Conservation (phyloP, 2,888 invertebrate species). For the Cinara cedri region DNA sequence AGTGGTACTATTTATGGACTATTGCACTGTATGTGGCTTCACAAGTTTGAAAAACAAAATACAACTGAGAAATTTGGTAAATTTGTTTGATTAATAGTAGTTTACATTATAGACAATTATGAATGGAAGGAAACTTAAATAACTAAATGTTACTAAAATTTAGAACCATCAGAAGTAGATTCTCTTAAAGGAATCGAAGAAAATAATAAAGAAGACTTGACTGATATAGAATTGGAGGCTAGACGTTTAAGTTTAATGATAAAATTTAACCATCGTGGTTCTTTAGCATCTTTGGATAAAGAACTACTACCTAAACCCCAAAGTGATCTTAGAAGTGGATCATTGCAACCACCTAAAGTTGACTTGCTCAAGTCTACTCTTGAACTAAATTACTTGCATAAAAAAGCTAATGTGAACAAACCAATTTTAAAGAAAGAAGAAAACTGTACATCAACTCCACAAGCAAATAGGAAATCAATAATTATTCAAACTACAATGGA, state of each 20-base stretch:
- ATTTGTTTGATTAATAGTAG: not conserved
- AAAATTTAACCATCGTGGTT: conserved; percentile 78
- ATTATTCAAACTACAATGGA: conserved; percentile 42
- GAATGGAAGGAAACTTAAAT: not conserved
- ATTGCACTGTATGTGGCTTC: conserved; percentile 75
- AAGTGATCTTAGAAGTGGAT: conserved; percentile 63
- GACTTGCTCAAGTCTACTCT: conserved; percentile 74
- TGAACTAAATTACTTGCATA: conserved; percentile 67
- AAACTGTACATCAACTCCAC: conserved; percentile 11
- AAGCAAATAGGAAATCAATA: conserved; percentile 36
- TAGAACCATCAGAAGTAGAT: conserved; percentile 46
- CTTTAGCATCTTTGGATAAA: conserved; percentile 72
- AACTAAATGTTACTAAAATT: not conserved
- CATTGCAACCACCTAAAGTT: conserved; percentile 65
- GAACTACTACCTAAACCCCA: conserved; percentile 57
- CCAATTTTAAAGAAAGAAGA: conserved; percentile 49
- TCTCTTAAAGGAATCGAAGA: conserved; percentile 67
- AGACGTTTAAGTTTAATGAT: conserved; percentile 77
- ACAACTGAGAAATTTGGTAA: conserved; percentile 44
- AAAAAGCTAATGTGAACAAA: conserved; percentile 52
- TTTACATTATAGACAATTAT: not conserved
- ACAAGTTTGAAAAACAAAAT: conserved; percentile 63
- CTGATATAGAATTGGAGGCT: conserved; percentile 61
- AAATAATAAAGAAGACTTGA: conserved; percentile 64
- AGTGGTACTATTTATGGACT: conserved; percentile 75